A percentile compares a stretch with the other conserved stretches of the same genome.
phyloP scores from a whole-genome alignment of 1,140 invertebrate species.

The honey bee (Apis mellifera) region Amel_HAv3.1 CM009931.2:21178001-21178500 shows the following conservation, averaged over 20 bases:
- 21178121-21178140: neutral
- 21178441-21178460: too few species aligned
- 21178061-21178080: conserved; percentile 9
- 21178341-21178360: neutral
- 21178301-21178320: neutral
- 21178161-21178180: neutral
- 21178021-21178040: conserved; percentile 25
- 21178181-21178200: conserved; percentile 34
- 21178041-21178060: conserved; percentile 33
- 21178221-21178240: conserved; percentile 37
- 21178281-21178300: conserved; percentile 12
- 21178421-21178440: too few species aligned
- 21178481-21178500: too few species aligned
- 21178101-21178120: conserved; percentile 50
- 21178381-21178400: neutral
- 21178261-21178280: conserved; percentile 54
- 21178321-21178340: too few species aligned
- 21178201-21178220: conserved; percentile 21
- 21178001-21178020: neutral
- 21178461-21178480: too few species aligned
- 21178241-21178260: conserved; percentile 67
- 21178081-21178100: neutral
- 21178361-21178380: neutral
- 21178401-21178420: too few species aligned
- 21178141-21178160: neutral